Percentiles rank a stretch among this genome's conserved stretches.
Conservation (phyloP, 2,113 vertebrate species). For the Typhlomys cinereus region DNA sequence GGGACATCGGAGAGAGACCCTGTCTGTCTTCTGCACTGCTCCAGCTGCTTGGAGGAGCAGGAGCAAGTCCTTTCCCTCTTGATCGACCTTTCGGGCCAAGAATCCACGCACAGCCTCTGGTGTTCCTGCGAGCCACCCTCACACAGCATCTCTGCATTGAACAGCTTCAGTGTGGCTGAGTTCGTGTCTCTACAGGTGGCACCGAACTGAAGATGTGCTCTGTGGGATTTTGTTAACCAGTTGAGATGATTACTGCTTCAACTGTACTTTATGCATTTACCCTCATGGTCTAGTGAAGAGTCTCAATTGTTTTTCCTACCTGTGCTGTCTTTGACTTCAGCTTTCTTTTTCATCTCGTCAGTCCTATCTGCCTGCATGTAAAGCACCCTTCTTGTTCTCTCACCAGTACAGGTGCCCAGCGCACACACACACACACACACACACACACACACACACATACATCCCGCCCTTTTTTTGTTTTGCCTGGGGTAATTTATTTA, state of each 20-base stretch:
- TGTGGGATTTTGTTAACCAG: neutral
- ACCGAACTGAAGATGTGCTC: neutral
- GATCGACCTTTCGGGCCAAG: neutral
- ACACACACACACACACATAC: no score
- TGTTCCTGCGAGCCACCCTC: neutral
- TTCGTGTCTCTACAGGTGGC: neutral
- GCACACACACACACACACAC: no score
- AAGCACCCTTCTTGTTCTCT: neutral
- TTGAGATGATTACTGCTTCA: neutral
- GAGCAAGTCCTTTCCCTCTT: neutral
- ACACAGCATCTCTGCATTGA: neutral
- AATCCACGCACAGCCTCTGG: neutral
- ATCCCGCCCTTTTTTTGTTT: neutral
- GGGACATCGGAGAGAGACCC: neutral
- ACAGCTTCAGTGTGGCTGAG: neutral
- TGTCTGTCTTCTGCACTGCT: neutral
- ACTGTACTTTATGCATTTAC: neutral
- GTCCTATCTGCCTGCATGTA: neutral
- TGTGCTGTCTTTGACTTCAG: neutral
- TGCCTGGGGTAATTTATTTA: neutral
- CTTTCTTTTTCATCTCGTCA: neutral
- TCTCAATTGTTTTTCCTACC: neutral
- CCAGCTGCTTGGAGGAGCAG: rapidly evolving
- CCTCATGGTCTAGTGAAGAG: neutral
- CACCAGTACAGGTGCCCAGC: no score